Evolutionary conservation across 1,140 invertebrate genomes (phyloP).

Genomic region (Lineus longissimus): DNA sequence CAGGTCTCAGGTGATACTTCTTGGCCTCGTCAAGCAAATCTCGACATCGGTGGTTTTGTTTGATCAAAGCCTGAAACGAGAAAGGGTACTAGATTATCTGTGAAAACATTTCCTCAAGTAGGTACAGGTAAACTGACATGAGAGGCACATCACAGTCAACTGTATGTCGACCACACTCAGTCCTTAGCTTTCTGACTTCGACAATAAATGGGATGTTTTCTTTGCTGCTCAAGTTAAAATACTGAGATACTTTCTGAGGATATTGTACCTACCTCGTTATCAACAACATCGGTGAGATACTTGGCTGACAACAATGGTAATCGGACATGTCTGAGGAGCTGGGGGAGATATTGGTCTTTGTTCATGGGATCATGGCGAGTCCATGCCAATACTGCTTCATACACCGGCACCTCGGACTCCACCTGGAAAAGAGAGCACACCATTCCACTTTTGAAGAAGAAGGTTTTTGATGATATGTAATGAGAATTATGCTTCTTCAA

Average conservation of each 20-base stretch:
- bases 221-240: no score
- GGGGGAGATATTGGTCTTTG: constrained; percentile 60
- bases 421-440: constrained; percentile 40
- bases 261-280: constrained; percentile 64
- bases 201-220: no score
- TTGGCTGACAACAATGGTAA: constrained; percentile 77
- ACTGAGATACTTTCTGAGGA: no score
- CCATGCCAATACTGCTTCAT: constrained; percentile 55
- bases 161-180: no score
- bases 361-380: constrained; percentile 46
- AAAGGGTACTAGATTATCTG: not conserved
- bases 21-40: constrained; percentile 49
- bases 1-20: constrained; percentile 44
- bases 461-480: not conserved
- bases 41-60: constrained; percentile 37
- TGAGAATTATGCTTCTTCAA: not conserved
- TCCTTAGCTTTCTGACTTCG: no score
- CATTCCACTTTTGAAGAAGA: not conserved
- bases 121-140: not conserved
- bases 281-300: constrained; percentile 66
- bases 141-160: no score
- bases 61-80: constrained; percentile 29
- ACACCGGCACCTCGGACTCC: constrained; percentile 56
- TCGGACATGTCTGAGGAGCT: constrained; percentile 72
- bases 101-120: not conserved